These are phyloP conservation scores for Nomada ferruginata DNA, from an alignment of 2,888 invertebrate species.

Conservation along the genomic window DNA sequence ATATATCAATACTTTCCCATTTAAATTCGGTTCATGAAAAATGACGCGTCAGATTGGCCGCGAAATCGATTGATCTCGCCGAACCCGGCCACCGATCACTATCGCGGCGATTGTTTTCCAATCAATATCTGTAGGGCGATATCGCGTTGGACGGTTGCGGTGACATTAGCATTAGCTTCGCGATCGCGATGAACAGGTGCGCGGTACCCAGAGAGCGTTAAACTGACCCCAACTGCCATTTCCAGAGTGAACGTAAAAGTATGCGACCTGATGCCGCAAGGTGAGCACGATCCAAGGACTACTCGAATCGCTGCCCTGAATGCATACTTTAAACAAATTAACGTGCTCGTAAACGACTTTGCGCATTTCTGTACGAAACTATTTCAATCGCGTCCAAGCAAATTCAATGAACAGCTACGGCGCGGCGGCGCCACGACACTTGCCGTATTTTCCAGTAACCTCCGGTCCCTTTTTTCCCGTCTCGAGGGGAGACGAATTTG, in stretches of 20 bases:
- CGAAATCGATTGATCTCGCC: no score
- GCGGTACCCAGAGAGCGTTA: conserved; percentile 34
- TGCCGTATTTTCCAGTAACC: no score
- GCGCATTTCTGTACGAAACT: background rate
- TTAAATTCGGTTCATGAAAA: background rate
- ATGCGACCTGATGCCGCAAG: conserved; percentile 8
- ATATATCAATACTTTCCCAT: background rate
- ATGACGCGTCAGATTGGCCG: background rate
- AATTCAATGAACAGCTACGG: background rate
- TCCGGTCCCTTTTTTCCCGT: background rate
- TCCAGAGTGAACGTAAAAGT: conserved; percentile 56
- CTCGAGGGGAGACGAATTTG: background rate
- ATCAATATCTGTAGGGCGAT: conserved; percentile 26
- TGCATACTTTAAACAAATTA: conserved; percentile 40
- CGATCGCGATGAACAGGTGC: conserved; percentile 17
- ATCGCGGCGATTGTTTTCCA: conserved; percentile 32
- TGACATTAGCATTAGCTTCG: conserved; percentile 40
- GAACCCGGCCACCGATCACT: conserved; percentile 1
- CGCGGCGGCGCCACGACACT: background rate
- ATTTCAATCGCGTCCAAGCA: background rate
- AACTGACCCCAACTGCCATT: conserved; percentile 28
- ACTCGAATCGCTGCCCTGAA: conserved; percentile 21
- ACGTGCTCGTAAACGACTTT: conserved; percentile 8
- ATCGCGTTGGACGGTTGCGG: background rate
- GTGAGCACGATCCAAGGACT: conserved; percentile 43